A percentile compares a stretch with the other conserved stretches of the same genome.
Evolutionary conservation across 2,797 vertebrate genomes (phyloP).

Genomic region (Poeciliopsis turneri): DNA sequence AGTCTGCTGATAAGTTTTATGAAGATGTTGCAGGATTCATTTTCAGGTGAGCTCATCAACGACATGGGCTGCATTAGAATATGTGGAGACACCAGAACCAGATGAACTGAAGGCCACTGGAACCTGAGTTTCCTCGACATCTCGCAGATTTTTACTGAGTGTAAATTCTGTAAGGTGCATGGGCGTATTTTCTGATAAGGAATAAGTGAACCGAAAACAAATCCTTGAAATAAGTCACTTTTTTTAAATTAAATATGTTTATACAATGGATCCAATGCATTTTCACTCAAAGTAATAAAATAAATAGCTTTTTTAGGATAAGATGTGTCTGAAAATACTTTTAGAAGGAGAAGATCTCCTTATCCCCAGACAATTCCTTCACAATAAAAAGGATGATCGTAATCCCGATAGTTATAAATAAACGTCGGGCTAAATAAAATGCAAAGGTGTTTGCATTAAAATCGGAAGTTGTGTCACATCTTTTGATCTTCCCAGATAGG

Average conservation of each 20-base stretch:
- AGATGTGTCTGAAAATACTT: background rate
- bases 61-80: background rate
- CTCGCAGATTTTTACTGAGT: background rate
- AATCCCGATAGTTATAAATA: background rate
- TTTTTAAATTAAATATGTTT: background rate
- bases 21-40: background rate
- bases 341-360: background rate
- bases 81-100: background rate
- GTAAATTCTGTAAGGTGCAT: background rate
- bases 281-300: background rate
- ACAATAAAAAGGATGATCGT: background rate
- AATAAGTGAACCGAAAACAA: background rate
- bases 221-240: background rate
- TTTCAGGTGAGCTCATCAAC: background rate
- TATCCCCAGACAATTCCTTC: background rate
- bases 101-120: background rate
- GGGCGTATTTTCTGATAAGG: background rate
- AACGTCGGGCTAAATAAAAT: background rate
- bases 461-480: background rate
- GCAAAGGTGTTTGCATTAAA: constrained; percentile 28
- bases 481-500: rapidly evolving
- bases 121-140: background rate
- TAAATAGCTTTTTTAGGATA: background rate
- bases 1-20: background rate
- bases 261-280: background rate